phyloP scores from a whole-genome alignment of 2,113 vertebrate species.

The Cercocebus atys region DNA sequence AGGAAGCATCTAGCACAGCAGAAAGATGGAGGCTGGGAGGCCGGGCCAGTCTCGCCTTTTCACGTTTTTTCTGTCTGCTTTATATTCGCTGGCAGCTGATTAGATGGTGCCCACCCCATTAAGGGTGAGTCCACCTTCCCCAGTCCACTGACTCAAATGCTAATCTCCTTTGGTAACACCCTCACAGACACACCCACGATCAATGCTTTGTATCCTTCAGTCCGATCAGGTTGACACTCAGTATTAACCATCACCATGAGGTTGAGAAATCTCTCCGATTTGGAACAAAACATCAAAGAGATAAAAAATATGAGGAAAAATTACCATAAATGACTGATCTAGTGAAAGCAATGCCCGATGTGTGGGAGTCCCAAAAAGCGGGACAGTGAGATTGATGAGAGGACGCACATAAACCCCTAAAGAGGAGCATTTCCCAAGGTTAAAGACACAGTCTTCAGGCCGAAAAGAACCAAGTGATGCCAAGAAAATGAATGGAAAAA shows the following conservation, averaged over 20 bases:
- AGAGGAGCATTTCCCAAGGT: neutral
- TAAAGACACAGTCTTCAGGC: neutral
- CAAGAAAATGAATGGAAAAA: neutral
- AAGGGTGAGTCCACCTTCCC: too few species aligned
- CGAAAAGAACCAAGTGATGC: neutral
- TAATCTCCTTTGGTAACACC: too few species aligned
- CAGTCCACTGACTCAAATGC: too few species aligned
- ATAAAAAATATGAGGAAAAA: neutral
- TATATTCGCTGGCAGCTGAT: too few species aligned
- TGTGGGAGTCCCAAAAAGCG: neutral
- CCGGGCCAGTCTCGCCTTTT: fast-evolving
- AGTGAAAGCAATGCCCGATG: fast-evolving
- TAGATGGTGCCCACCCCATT: too few species aligned
- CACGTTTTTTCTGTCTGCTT: too few species aligned
- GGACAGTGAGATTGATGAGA: too few species aligned
- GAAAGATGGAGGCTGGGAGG: too few species aligned
- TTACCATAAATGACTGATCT: neutral
- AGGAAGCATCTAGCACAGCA: too few species aligned
- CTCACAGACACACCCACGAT: too few species aligned
- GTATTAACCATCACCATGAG: neutral
- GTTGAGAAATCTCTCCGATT: neutral
- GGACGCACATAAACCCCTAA: neutral
- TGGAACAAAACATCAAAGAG: neutral
- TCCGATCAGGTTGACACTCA: too few species aligned
- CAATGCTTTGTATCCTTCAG: too few species aligned